Percentiles rank a stretch among this genome's conserved stretches.
phyloP scores from a whole-genome alignment of 2,113 vertebrate species.

The Vombatus ursinus region DNA sequence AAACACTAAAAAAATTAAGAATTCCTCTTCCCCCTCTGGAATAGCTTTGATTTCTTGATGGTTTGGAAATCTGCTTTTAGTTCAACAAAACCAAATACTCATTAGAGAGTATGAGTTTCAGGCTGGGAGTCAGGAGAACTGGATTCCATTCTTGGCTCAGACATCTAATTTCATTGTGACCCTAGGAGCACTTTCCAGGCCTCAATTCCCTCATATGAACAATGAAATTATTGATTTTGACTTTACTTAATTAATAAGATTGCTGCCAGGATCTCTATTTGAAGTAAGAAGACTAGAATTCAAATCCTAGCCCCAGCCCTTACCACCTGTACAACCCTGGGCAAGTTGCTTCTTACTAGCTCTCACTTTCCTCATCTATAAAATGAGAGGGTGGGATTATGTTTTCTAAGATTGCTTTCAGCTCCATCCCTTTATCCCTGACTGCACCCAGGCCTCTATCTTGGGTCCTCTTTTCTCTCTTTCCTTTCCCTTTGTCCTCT shows the following conservation, averaged over 20 bases:
- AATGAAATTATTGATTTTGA: neutral
- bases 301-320: neutral
- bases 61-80: slow-evolving; percentile 1
- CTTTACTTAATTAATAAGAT: neutral
- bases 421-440: neutral
- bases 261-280: neutral
- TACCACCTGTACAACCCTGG: neutral
- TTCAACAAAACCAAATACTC: neutral
- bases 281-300: neutral
- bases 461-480: neutral
- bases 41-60: slow-evolving; percentile 61
- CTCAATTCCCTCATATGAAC: neutral
- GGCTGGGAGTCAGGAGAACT: neutral
- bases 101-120: neutral
- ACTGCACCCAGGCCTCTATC: neutral
- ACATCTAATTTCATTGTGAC: slow-evolving; percentile 18
- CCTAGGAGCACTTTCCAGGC: neutral
- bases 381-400: neutral
- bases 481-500: neutral
- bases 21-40: slow-evolving; percentile 58
- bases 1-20: slow-evolving; percentile 81
- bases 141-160: neutral
- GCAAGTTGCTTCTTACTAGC: neutral
- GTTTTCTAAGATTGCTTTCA: neutral
- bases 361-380: neutral